Percentiles rank a stretch among this genome's conserved stretches.
Conservation (phyloP, 2,888 invertebrate genomes). For the Furcula furcula region DNA sequence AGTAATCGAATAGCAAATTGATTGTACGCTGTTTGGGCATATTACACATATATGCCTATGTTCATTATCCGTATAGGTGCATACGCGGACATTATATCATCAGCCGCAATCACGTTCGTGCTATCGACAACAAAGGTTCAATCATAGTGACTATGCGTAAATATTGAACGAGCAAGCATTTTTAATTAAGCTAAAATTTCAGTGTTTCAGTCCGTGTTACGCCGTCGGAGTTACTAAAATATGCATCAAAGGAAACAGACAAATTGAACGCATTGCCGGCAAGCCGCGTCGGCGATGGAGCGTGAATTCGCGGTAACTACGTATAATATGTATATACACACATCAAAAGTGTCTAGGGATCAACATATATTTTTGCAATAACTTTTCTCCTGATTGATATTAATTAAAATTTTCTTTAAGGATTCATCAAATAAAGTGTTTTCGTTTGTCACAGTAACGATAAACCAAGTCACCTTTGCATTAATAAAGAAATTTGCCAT, state of each 20-base stretch:
- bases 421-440: too few relatives aligned
- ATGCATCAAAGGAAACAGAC: constrained; percentile 54
- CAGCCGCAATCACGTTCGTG: constrained; percentile 9
- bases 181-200: constrained; percentile 50
- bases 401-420: too few relatives aligned
- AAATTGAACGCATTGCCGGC: constrained; percentile 51
- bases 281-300: constrained; percentile 37
- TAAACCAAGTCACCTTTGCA: too few relatives aligned
- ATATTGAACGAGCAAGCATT: constrained; percentile 30
- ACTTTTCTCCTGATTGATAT: too few relatives aligned
- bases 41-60: constrained; percentile 2
- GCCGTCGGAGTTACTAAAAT: constrained; percentile 39
- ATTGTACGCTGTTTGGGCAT: constrained; percentile 22
- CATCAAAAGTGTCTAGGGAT: too few relatives aligned
- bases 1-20: constrained; percentile 22
- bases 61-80: constrained; percentile 2
- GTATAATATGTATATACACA: constrained; percentile 24
- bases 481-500: too few relatives aligned
- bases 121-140: constrained; percentile 12
- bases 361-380: too few relatives aligned
- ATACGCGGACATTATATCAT: constrained; percentile 15
- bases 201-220: constrained; percentile 21
- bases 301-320: constrained; percentile 27
- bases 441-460: too few relatives aligned
- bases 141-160: too few relatives aligned